phyloP scores from a whole-genome alignment of 2,113 vertebrate genomes.

The Podilymbus podiceps region DNA sequence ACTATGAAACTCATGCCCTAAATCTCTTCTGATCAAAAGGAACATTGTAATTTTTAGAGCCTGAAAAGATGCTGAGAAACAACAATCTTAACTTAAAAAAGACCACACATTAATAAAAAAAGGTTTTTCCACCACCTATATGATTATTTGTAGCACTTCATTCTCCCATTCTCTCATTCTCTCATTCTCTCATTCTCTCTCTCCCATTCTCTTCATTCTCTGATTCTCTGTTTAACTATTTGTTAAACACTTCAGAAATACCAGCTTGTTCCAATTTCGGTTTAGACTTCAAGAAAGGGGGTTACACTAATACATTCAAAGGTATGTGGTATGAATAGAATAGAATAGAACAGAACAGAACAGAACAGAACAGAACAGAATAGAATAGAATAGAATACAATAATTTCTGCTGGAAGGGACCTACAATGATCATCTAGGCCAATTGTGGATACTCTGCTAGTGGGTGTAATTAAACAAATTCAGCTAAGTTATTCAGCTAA shows the following conservation, averaged over 20 bases:
- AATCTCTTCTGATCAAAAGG: not conserved
- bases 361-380: no score
- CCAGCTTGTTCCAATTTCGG: not conserved
- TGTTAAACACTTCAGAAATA: not conserved
- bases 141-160: not conserved
- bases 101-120: not conserved
- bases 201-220: no score
- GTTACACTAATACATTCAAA: not conserved
- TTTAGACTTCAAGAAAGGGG: not conserved
- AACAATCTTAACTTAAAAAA: not conserved
- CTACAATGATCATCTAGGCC: not conserved
- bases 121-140: accelerated
- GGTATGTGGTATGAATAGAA: not conserved
- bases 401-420: not conserved
- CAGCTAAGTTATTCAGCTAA: not conserved
- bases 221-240: no score
- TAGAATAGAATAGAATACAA: not conserved
- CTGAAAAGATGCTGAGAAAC: not conserved
- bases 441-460: not conserved
- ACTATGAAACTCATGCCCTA: not conserved
- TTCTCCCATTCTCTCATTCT: no score
- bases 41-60: not conserved
- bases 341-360: no score
- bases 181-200: no score
- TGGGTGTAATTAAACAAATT: not conserved